A percentile compares a stretch with the other conserved stretches of the same genome.
Conservation (phyloP, 2,888 invertebrate species). For the Metopia argyrocephala region DNA sequence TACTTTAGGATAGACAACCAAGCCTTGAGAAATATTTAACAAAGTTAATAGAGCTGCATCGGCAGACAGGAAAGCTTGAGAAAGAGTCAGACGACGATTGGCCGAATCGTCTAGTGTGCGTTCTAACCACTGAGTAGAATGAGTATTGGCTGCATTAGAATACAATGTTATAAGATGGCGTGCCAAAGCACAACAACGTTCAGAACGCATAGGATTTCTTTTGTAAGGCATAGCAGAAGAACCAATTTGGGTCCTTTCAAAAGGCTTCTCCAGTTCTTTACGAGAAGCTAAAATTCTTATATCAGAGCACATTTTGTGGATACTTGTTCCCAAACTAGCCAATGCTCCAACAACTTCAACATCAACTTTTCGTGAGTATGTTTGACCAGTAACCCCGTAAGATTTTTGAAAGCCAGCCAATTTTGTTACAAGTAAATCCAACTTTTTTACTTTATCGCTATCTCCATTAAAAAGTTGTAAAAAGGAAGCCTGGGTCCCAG, state of each 20-base stretch:
- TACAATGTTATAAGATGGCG: constrained; percentile 93
- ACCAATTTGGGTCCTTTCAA: constrained; percentile 96
- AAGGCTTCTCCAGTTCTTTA: constrained; percentile 98
- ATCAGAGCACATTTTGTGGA: constrained; percentile 98
- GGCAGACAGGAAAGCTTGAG: constrained; percentile 95
- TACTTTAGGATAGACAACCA: constrained; percentile 97
- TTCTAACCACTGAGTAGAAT: constrained; percentile 97
- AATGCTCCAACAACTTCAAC: constrained; percentile 87
- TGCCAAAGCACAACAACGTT: constrained; percentile 95
- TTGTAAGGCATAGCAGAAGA: constrained; percentile 99
- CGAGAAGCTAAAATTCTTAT: constrained; percentile 93
- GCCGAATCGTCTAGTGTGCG: constrained; percentile 98
- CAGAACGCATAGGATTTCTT: constrained; percentile 98
- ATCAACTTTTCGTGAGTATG: constrained; percentile 96
- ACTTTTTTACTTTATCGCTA: constrained; percentile 87
- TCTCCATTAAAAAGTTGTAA: constrained; percentile 95
- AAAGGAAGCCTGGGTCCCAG: constrained; percentile 98
- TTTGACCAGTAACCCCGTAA: constrained; percentile 96
- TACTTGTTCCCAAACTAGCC: constrained; percentile 90
- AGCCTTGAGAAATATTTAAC: constrained; percentile 94
- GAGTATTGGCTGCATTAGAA: constrained; percentile 90
- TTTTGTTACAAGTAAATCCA: constrained; percentile 92
- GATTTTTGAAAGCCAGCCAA: constrained; percentile 92
- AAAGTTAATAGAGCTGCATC: constrained; percentile 93
- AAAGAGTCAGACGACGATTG: constrained; percentile 92